Percentiles rank a stretch among this genome's conserved stretches.
These are phyloP conservation scores for Epinotia nisella DNA, from an alignment of 2,888 invertebrate genomes.

Conservation along the genomic window DNA sequence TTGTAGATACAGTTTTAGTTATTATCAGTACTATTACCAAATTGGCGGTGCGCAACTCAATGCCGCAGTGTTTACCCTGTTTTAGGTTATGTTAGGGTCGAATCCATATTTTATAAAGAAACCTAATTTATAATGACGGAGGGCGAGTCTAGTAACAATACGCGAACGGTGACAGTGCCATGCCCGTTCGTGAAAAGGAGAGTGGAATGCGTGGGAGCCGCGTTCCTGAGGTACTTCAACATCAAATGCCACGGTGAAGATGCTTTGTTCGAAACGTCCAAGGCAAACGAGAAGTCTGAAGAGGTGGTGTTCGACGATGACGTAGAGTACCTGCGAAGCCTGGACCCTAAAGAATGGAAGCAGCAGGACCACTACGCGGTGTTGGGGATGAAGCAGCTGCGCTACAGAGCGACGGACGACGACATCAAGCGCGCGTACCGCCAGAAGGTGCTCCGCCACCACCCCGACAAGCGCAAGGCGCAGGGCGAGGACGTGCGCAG, in stretches of 20 bases:
- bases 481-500: conserved; percentile 93
- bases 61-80: conserved; percentile 57
- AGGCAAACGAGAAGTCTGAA: conserved; percentile 74
- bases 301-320: conserved; percentile 87
- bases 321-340: conserved; percentile 91
- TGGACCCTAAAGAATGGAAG: conserved; percentile 99
- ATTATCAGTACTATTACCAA: conserved; percentile 34
- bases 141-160: conserved; percentile 62
- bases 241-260: conserved; percentile 80
- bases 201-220: conserved; percentile 82
- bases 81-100: conserved; percentile 79
- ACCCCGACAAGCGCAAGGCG: conserved; percentile 98
- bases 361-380: conserved; percentile 99
- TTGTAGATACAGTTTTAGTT: conserved; percentile 40
- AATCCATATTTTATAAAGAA: conserved; percentile 66
- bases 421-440: conserved; percentile 97
- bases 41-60: conserved; percentile 32
- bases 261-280: conserved; percentile 71
- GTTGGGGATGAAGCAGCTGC: conserved; percentile 92
- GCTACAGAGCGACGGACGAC: conserved; percentile 95
- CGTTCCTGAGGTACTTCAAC: conserved; percentile 79
- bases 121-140: conserved; percentile 74
- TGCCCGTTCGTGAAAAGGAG: conserved; percentile 67
- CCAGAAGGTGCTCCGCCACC: conserved; percentile 91
- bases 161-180: conserved; percentile 69